These are phyloP conservation scores for Heliangelus exortis DNA, from an alignment of 2,797 vertebrate genomes.

Conservation along the genomic window DNA sequence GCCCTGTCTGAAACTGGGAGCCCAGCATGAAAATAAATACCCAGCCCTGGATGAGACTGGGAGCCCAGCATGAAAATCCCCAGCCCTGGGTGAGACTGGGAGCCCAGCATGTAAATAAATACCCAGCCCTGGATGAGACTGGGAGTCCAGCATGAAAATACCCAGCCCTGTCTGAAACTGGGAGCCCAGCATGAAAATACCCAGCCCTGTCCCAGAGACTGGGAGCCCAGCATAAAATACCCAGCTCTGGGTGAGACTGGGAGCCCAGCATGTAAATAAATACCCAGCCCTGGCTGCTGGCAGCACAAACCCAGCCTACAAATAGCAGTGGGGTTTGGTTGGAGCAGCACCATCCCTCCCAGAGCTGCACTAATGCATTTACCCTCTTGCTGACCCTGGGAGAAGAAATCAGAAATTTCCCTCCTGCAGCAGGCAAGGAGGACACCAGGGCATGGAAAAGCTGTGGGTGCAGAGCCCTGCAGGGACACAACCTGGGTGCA, in stretches of 20 bases:
- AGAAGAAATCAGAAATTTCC: not conserved
- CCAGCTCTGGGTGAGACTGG: too few species aligned
- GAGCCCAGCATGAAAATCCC: not conserved
- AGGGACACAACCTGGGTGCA: rapidly evolving
- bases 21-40: not conserved
- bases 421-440: not conserved
- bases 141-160: not conserved
- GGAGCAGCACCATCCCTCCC: not conserved
- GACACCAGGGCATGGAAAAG: not conserved
- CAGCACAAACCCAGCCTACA: not conserved
- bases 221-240: not conserved
- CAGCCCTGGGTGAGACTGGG: rapidly evolving
- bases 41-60: rapidly evolving
- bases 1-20: not conserved
- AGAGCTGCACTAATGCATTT: not conserved
- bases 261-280: not conserved
- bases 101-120: not conserved
- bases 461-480: rapidly evolving
- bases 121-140: too few species aligned
- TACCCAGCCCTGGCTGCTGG: not conserved
- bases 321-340: not conserved
- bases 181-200: not conserved
- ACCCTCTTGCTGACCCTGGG: not conserved
- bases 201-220: rapidly evolving
- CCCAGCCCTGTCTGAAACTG: rapidly evolving